Evolutionary conservation across 1,140 invertebrate genomes (phyloP).

Genomic region (Heliothis subflexa): DNA sequence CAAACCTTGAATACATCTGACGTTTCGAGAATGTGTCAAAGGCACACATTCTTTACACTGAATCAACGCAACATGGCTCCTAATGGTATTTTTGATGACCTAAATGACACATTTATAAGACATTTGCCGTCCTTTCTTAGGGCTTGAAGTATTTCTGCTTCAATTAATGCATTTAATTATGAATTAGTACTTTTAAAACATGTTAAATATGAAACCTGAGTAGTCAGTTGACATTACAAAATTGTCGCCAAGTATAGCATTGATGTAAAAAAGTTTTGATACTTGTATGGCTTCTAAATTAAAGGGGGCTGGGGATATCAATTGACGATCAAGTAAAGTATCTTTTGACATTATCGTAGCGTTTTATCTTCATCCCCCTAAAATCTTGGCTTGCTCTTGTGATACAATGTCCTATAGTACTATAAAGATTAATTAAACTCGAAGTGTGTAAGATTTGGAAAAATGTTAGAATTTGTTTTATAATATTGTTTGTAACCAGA

Average conservation of each 20-base stretch:
- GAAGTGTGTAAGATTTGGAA: background rate
- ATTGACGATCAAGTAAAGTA: background rate
- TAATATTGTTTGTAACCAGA: background rate
- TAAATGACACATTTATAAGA: constrained; percentile 5
- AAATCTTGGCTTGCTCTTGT: background rate
- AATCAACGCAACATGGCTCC: background rate
- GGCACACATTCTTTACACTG: background rate
- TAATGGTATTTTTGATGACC: constrained; percentile 30
- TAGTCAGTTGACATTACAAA: no score
- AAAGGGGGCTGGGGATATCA: background rate
- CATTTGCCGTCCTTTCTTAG: constrained; percentile 4
- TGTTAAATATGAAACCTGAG: background rate
- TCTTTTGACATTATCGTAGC: background rate
- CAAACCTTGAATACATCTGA: background rate
- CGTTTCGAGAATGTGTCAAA: constrained; percentile 24
- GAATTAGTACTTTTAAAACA: background rate
- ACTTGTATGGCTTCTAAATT: background rate
- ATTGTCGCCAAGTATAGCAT: no score
- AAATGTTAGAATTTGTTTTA: background rate
- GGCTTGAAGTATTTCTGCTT: no score
- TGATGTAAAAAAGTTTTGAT: background rate
- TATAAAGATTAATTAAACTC: no score
- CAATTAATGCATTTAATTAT: background rate
- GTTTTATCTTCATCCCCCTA: constrained; percentile 4
- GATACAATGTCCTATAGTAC: background rate